Percentiles rank a stretch among this genome's conserved stretches.
Evolutionary conservation across 92 coral and sea anemone species (phyloP).

Genomic region (Blastomussa wellsi): DNA sequence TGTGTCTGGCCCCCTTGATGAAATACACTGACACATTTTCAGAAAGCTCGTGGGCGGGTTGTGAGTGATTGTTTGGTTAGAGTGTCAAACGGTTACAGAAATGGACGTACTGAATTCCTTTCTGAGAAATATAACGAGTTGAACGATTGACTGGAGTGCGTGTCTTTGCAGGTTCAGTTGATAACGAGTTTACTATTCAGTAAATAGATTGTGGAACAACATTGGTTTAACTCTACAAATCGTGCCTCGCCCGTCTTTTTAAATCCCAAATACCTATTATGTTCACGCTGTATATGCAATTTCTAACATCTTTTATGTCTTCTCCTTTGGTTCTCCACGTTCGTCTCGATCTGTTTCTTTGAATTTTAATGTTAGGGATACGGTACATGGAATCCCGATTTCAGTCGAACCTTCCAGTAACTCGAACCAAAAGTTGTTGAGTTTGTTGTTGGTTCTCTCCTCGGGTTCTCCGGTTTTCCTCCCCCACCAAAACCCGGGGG

Average conservation of each 20-base stretch:
- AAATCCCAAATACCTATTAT: background rate
- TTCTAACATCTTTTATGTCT: background rate
- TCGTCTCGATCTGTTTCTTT: too few relatives aligned
- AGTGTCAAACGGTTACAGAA: constrained; percentile 28
- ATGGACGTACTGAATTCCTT: constrained; percentile 17
- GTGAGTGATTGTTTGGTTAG: constrained; percentile 13
- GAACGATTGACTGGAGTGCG: background rate
- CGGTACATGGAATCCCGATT: too few relatives aligned
- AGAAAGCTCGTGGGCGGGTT: constrained; percentile 24
- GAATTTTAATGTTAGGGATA: too few relatives aligned
- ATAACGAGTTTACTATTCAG: background rate
- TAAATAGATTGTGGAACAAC: constrained; percentile 5
- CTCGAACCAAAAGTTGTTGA: too few relatives aligned
- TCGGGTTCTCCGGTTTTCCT: too few relatives aligned
- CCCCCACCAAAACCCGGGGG: too few relatives aligned
- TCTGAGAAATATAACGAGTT: constrained; percentile 14
- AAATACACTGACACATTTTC: constrained; percentile 21
- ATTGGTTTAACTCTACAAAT: background rate
- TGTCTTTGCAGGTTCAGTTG: background rate
- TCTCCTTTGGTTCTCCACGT: too few relatives aligned
- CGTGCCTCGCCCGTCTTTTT: background rate
- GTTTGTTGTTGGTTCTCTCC: too few relatives aligned
- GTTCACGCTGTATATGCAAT: background rate
- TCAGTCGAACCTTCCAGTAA: too few relatives aligned
- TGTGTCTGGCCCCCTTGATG: constrained; percentile 25